Conservation (phyloP, 2,888 invertebrate species). For the Furcula furcula region DNA sequence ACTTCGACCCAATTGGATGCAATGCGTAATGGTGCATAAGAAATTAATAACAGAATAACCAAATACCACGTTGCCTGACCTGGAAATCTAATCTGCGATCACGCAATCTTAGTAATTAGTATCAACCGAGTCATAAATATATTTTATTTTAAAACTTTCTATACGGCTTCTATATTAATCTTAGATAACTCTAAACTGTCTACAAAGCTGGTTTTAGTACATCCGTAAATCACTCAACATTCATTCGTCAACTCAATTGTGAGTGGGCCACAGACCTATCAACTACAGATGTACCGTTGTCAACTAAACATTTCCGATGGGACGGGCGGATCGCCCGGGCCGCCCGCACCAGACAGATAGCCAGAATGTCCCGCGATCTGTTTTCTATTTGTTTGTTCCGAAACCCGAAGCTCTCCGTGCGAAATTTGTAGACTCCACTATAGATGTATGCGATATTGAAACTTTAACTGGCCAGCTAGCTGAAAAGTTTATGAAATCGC, state of each 20-base stretch:
- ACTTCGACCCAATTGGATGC: no score
- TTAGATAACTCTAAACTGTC: no score
- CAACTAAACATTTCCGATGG: constrained; percentile 38
- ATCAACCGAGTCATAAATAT: no score
- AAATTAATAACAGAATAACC: no score
- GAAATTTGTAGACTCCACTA: constrained; percentile 28
- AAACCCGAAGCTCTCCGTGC: constrained; percentile 35
- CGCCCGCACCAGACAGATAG: constrained; percentile 20
- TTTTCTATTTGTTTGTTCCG: constrained; percentile 44
- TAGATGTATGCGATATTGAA: constrained; percentile 32
- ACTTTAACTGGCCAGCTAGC: constrained; percentile 14
- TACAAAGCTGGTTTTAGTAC: no score
- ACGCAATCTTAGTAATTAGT: no score
- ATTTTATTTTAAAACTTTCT: no score
- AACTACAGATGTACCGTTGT: constrained; percentile 31
- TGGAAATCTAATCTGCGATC: no score
- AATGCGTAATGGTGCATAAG: no score
- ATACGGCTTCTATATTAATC: no score
- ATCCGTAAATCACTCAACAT: background rate
- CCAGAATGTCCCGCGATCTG: constrained; percentile 21
- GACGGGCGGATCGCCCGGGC: constrained; percentile 23
- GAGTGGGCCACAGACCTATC: constrained; percentile 22
- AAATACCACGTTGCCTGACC: no score
- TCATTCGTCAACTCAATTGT: constrained; percentile 9
- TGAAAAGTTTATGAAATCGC: constrained; percentile 21